These are phyloP conservation scores for Colinus virginianus DNA, from an alignment of 2,113 vertebrate genomes.

Conservation along the genomic window DNA sequence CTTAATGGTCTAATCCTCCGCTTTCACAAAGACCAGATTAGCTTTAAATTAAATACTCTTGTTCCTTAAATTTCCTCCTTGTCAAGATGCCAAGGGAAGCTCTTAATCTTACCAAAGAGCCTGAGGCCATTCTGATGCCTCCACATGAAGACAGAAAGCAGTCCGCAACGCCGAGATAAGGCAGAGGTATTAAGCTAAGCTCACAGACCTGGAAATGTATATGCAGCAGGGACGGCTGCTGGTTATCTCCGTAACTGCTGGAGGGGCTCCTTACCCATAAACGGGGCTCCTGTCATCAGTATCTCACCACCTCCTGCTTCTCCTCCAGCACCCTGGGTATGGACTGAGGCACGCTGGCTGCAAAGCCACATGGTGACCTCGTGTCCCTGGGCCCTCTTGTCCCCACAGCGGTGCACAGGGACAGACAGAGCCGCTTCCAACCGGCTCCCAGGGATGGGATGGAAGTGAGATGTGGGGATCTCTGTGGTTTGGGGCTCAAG, in stretches of 20 bases:
- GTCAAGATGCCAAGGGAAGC: slow-evolving; percentile 78
- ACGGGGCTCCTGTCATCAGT: background rate
- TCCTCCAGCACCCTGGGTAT: background rate
- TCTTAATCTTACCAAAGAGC: slow-evolving; percentile 79
- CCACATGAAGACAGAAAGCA: slow-evolving; percentile 31
- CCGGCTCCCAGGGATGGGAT: accelerated
- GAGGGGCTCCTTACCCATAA: background rate
- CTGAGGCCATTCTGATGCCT: slow-evolving; percentile 67
- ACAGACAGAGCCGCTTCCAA: background rate
- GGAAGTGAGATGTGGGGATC: accelerated
- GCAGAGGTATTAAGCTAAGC: slow-evolving; percentile 15
- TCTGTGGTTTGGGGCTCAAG: background rate
- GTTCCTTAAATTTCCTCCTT: slow-evolving; percentile 79
- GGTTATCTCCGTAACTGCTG: background rate
- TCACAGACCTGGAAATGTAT: background rate
- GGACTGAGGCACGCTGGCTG: background rate
- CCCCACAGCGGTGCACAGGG: background rate
- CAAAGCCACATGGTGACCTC: background rate
- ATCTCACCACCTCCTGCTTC: accelerated
- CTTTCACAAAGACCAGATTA: slow-evolving; percentile 79
- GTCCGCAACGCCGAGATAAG: background rate
- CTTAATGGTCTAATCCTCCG: slow-evolving; percentile 65
- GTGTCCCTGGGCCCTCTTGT: background rate
- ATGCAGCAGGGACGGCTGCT: background rate
- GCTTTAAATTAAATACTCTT: slow-evolving; percentile 78